These are phyloP conservation scores for Otus sunia DNA, from an alignment of 2,113 vertebrate genomes.

Conservation along the genomic window DNA sequence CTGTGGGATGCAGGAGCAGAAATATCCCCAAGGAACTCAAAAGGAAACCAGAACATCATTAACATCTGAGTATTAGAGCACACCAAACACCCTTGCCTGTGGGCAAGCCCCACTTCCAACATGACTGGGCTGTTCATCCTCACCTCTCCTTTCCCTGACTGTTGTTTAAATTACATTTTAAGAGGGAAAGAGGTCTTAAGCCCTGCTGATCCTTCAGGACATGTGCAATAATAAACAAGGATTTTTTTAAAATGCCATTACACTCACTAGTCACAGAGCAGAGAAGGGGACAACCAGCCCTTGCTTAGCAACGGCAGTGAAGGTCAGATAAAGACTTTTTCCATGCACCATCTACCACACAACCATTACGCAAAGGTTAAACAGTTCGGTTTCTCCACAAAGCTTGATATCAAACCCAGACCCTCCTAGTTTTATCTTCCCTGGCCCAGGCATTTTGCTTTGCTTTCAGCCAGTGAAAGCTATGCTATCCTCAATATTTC, in stretches of 20 bases:
- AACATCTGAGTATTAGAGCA: not conserved
- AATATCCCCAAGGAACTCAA: not conserved
- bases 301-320: not conserved
- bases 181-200: not conserved
- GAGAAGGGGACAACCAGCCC: not conserved
- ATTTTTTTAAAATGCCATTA: not conserved
- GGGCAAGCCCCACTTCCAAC: not conserved
- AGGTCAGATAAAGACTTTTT: not conserved
- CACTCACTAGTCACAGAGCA: not conserved
- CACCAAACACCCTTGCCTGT: too few relatives aligned
- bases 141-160: not conserved
- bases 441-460: not conserved
- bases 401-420: not conserved
- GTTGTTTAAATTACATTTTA: not conserved
- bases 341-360: not conserved
- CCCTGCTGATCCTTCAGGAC: not conserved
- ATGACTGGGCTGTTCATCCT: not conserved
- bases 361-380: not conserved
- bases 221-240: not conserved
- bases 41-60: not conserved
- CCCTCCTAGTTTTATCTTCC: not conserved
- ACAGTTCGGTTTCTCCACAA: not conserved
- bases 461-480: not conserved
- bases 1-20: not conserved
- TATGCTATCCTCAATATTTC: not conserved